phyloP scores from a whole-genome alignment of 1,140 invertebrate genomes.

The Papilio polytes region DNA sequence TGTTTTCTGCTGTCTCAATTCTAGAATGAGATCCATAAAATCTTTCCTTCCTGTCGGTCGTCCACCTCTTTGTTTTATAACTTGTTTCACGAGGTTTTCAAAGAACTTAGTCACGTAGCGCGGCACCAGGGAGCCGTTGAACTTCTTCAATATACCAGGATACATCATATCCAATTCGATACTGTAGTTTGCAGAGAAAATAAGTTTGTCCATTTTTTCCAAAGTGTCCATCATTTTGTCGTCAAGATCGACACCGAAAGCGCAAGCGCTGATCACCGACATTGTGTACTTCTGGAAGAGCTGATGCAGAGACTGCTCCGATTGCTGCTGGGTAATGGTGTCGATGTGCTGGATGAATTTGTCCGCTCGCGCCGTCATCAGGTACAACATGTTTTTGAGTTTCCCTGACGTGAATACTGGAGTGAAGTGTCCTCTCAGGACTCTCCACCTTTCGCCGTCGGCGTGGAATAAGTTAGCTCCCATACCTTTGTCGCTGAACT shows the following conservation, averaged over 20 bases:
- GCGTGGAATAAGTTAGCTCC: constrained; percentile 69
- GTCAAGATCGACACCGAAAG: constrained; percentile 46
- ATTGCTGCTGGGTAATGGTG: neutral
- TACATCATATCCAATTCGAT: constrained; percentile 50
- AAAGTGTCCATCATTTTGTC: constrained; percentile 31
- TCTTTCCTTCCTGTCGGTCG: constrained; percentile 22
- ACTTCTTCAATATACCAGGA: constrained; percentile 48
- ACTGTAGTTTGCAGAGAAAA: constrained; percentile 42
- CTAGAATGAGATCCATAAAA: constrained; percentile 46
- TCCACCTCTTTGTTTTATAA: constrained; percentile 39
- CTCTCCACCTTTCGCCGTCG: constrained; percentile 81
- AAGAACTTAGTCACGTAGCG: constrained; percentile 43
- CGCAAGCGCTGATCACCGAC: constrained; percentile 40
- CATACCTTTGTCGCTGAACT: constrained; percentile 78
- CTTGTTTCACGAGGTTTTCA: constrained; percentile 43
- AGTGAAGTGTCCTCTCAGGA: constrained; percentile 79
- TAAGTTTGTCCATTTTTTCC: constrained; percentile 42
- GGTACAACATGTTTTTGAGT: constrained; percentile 85
- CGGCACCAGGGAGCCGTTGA: constrained; percentile 45
- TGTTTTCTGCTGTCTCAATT: constrained; percentile 58
- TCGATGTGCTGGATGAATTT: neutral
- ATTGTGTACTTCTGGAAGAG: constrained; percentile 47
- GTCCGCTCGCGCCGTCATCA: neutral
- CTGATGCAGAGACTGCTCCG: constrained; percentile 38
- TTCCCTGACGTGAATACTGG: constrained; percentile 85